Percentiles rank a stretch among this genome's conserved stretches.
Conservation (phyloP, 1,140 invertebrate genomes). For the Calliphora vicina region DNA sequence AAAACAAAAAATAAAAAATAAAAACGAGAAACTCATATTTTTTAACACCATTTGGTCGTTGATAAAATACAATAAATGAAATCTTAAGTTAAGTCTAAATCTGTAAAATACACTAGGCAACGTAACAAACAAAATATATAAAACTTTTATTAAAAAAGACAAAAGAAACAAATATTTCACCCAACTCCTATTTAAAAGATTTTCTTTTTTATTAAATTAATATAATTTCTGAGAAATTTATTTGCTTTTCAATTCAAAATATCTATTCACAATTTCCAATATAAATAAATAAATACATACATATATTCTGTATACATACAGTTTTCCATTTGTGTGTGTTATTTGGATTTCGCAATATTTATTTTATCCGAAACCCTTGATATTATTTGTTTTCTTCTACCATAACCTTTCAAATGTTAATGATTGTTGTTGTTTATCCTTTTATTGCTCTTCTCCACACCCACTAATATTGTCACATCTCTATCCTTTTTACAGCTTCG, state of each 20-base stretch:
- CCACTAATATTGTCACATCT: neutral
- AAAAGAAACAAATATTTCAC: neutral
- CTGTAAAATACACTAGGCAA: neutral
- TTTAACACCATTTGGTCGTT: conserved; percentile 24
- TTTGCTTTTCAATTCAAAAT: neutral
- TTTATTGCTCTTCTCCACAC: neutral
- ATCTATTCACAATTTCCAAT: neutral
- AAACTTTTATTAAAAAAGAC: neutral
- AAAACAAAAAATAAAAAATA: neutral
- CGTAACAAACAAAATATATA: neutral
- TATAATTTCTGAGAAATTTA: neutral
- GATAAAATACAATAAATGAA: neutral
- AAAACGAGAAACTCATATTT: conserved; percentile 20
- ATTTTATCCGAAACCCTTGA: neutral
- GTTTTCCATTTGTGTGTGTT: neutral
- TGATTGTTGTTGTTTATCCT: conserved; percentile 1
- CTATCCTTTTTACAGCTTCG: neutral
- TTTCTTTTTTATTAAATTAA: neutral
- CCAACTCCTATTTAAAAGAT: neutral
- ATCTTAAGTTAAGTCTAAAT: neutral
- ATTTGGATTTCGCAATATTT: neutral
- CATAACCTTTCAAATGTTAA: conserved; percentile 15
- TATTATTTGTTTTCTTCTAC: neutral
- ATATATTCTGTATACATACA: neutral
- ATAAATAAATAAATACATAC: neutral